Percentiles rank a stretch among this genome's conserved stretches.
phyloP scores from a whole-genome alignment of 2,113 vertebrate species.

The Lepisosteus oculatus region DNA sequence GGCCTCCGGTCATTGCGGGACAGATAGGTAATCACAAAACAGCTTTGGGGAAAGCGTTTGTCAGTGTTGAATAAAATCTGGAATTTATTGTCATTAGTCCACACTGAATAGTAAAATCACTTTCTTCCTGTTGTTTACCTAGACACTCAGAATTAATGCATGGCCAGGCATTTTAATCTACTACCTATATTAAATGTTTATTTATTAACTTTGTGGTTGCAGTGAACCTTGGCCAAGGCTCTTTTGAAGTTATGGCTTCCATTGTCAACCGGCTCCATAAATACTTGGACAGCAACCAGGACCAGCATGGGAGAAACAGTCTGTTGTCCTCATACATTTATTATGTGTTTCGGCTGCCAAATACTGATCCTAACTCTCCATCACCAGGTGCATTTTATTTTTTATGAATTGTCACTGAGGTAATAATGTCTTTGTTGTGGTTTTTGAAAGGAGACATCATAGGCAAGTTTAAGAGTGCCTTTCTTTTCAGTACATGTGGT shows the following conservation, averaged over 20 bases:
- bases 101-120: no score
- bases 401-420: conserved; percentile 1
- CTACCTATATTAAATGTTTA: no score
- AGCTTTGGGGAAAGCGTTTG: no score
- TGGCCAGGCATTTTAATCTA: no score
- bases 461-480: no score
- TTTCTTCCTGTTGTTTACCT: no score
- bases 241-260: conserved; percentile 95
- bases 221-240: conserved; percentile 96
- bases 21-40: conserved; percentile 81
- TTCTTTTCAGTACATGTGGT: no score
- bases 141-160: no score
- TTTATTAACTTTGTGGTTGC: conserved; percentile 27
- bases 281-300: conserved; percentile 92
- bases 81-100: no score
- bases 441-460: no score
- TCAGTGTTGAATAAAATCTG: no score
- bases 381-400: conserved; percentile 78
- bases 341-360: conserved; percentile 93
- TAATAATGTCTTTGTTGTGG: no score
- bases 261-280: conserved; percentile 95
- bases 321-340: conserved; percentile 95
- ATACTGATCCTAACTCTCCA: conserved; percentile 86
- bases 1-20: conserved; percentile 93
- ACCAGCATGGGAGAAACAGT: conserved; percentile 93